Base-by-base conservation (phyloP, 1,140 invertebrate species). In the Onthophagus taurus region DNA sequence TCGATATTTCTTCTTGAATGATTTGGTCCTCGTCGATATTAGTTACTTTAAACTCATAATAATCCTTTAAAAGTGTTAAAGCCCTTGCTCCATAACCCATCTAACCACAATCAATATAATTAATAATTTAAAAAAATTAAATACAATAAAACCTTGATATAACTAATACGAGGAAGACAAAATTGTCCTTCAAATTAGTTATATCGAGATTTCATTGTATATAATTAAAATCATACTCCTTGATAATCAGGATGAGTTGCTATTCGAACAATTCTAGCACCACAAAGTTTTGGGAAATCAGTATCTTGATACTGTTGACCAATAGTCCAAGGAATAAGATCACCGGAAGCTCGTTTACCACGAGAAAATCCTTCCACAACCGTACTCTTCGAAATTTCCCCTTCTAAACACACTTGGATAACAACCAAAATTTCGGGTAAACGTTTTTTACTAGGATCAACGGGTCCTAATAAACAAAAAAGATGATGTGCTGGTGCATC, bases 191-290 rank as follows among this genome's bases (percentile, higher is more conserved):
- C 18, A 42, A 42, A 13, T 20, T 19, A 21, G 20, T n/a, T n/a
- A n/a, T n/a, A n/a, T 39, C 13, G 19, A 18, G 9, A 30, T 11
- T 42, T 42, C 24, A 9, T 41, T 7, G 12, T 42, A 4, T 30
- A 6, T 42, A 8, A 38, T 23, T 44, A 29, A 26, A 17, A 44
- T 58, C 42, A 64, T 71, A 89, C 86, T 50, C 82, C 72, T 70
- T 97, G 93, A 67, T 97, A 97, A 53, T 97, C 90, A 0, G 97
- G 96, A 79, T 99, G 94, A 2, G 95, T 97, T 1, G 96, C 96
- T 44, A 99, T 95, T 26, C 96, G 72, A 12, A 99, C 89, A 43
- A 99, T 79, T 47, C 96, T 72, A 12, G 85, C 92, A 5, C 96
- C 96, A 47, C 85, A 80, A 1, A 99, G 69, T 41, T 79, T 77